Conservation (phyloP, 1,140 invertebrate genomes). For the Caenorhabditis elegans region DNA sequence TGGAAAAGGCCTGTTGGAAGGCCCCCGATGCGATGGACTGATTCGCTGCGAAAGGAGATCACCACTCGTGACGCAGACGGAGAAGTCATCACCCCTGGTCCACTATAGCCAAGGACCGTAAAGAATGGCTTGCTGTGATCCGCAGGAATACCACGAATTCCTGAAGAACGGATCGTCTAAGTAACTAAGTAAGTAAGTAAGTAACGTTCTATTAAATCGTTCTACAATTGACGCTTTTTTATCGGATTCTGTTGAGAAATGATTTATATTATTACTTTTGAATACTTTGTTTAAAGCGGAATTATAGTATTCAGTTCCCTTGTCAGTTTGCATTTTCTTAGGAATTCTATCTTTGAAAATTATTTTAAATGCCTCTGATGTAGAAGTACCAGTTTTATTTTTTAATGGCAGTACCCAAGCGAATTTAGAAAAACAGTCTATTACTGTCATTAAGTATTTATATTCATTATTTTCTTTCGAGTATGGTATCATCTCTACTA, state of each 20-base stretch:
- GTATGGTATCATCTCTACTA: constrained; percentile 66
- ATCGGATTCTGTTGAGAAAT: constrained; percentile 45
- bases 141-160: no score
- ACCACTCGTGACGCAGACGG: no score
- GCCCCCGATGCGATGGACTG: no score
- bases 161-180: no score
- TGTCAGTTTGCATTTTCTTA: constrained; percentile 68
- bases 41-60: no score
- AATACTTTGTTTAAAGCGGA: constrained; percentile 33
- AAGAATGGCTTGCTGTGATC: no score
- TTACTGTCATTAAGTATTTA: constrained; percentile 68
- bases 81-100: no score
- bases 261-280: constrained; percentile 35
- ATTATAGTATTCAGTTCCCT: constrained; percentile 67
- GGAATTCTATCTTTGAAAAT: constrained; percentile 59
- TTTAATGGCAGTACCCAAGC: constrained; percentile 68
- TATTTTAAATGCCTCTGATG: constrained; percentile 52
- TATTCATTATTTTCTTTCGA: constrained; percentile 67
- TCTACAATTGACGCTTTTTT: constrained; percentile 61
- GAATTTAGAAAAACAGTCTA: no score
- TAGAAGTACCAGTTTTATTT: constrained; percentile 66
- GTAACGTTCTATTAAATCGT: constrained; percentile 60
- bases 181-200: no score
- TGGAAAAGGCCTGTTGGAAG: no score
- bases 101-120: no score